Evolutionary conservation across 1,140 invertebrate species (phyloP).

Genomic region (Aphis gossypii): DNA sequence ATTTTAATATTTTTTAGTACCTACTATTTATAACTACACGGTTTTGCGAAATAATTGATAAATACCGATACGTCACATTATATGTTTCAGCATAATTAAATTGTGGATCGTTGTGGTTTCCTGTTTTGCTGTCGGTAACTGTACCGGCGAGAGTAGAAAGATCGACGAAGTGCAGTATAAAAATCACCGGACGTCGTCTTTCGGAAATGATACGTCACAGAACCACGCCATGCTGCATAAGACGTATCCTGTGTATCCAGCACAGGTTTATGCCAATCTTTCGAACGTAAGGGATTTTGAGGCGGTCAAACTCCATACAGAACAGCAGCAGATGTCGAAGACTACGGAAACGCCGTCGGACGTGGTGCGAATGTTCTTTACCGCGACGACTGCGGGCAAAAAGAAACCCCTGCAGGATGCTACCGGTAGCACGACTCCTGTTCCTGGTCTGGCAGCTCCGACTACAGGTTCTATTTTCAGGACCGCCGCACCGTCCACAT

Average conservation of each 20-base stretch:
- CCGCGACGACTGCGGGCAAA: not conserved
- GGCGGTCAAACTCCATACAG: not conserved
- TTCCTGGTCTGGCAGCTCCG: not conserved
- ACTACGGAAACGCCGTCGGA: not conserved
- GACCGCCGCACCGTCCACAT: not conserved
- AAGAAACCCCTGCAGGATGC: not conserved
- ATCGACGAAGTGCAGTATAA: slow-evolving; percentile 5
- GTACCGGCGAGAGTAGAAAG: not conserved
- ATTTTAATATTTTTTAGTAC: not conserved
- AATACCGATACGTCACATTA: not conserved
- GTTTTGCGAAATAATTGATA: not conserved
- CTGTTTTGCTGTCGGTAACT: not conserved
- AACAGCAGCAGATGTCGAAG: not conserved
- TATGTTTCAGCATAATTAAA: not conserved
- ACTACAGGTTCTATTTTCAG: not conserved
- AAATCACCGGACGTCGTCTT: not conserved
- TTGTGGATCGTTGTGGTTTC: not conserved
- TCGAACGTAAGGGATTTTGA: not conserved
- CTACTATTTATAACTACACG: not conserved
- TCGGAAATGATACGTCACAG: not conserved
- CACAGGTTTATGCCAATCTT: not conserved
- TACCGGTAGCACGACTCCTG: not conserved
- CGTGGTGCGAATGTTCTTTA: not conserved
- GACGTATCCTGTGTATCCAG: not conserved
- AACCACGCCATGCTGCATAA: not conserved